A percentile compares a stretch with the other conserved stretches of the same genome.
Evolutionary conservation across 2,888 invertebrate species (phyloP).

Genomic region (Erannis defoliaria): DNA sequence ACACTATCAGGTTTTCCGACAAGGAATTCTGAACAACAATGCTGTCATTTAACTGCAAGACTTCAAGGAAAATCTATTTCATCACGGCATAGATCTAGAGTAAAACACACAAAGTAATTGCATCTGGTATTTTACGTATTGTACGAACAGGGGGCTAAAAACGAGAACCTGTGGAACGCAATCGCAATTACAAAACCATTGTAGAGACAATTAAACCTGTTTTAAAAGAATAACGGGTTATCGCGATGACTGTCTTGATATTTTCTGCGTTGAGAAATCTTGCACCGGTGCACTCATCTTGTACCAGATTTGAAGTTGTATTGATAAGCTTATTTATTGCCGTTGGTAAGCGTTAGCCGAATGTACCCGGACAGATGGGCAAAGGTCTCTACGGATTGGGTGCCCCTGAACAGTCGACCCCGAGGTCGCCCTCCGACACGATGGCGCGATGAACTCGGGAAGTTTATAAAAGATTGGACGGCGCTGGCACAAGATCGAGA

Average conservation of each 20-base stretch:
- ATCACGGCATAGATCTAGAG: constrained; percentile 4
- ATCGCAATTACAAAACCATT: constrained; percentile 22
- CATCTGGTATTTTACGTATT: constrained; percentile 18
- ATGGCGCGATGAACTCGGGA: too few species aligned
- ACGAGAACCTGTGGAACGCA: constrained; percentile 11
- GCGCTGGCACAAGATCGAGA: too few species aligned
- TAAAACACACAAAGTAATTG: constrained; percentile 20
- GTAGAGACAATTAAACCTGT: constrained; percentile 4
- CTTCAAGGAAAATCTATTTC: constrained; percentile 14
- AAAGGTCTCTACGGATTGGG: too few species aligned
- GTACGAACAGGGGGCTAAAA: constrained; percentile 23
- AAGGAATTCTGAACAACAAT: constrained; percentile 1
- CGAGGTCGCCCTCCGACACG: too few species aligned
- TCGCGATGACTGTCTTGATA: background rate
- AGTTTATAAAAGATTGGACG: too few species aligned
- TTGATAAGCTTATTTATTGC: background rate
- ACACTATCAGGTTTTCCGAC: too few species aligned
- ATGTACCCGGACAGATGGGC: too few species aligned
- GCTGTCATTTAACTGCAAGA: background rate
- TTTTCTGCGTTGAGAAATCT: background rate
- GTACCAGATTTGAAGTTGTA: background rate
- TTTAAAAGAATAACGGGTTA: constrained; percentile 13
- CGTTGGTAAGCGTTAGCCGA: too few species aligned
- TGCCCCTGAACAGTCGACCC: too few species aligned
- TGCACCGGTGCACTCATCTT: background rate